Evolutionary conservation across 2,888 invertebrate genomes (phyloP).

Genomic region (Patella caerulea): DNA sequence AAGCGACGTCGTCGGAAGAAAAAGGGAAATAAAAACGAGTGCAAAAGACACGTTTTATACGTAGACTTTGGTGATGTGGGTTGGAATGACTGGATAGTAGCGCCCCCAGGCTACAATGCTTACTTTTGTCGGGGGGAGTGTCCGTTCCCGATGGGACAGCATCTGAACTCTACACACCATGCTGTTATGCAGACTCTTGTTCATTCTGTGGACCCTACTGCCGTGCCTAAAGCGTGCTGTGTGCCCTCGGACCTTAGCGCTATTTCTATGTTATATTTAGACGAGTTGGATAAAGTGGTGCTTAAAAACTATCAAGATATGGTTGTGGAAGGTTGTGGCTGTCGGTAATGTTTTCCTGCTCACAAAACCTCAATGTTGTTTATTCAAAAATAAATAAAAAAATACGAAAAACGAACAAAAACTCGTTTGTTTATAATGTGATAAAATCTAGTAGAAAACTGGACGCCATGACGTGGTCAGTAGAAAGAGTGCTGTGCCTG

Average conservation of each 20-base stretch:
- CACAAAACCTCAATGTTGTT: not conserved
- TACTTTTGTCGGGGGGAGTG: slow-evolving; percentile 97
- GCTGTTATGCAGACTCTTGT: slow-evolving; percentile 98
- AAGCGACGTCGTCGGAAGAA: slow-evolving; percentile 78
- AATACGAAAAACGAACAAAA: too few relatives aligned
- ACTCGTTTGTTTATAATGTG: too few relatives aligned
- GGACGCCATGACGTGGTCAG: too few relatives aligned
- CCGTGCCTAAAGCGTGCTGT: slow-evolving; percentile 96
- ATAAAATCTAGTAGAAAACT: too few relatives aligned
- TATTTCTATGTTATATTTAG: slow-evolving; percentile 96
- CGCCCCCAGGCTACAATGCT: slow-evolving; percentile 95
- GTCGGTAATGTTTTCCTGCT: slow-evolving; percentile 79
- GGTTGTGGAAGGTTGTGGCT: slow-evolving; percentile 98
- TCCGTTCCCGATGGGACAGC: slow-evolving; percentile 92
- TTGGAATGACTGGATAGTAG: slow-evolving; percentile 99
- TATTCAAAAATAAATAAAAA: too few relatives aligned
- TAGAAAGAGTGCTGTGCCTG: too few relatives aligned
- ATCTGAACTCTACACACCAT: slow-evolving; percentile 97
- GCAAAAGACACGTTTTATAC: slow-evolving; percentile 89
- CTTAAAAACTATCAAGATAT: slow-evolving; percentile 99
- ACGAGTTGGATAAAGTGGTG: slow-evolving; percentile 94
- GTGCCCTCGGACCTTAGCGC: slow-evolving; percentile 94
- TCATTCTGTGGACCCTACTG: slow-evolving; percentile 90
- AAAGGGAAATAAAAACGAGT: slow-evolving; percentile 74
- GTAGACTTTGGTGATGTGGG: slow-evolving; percentile 97